Conservation (phyloP, 2,797 vertebrate species). For the Spinibarbus caldwelli region DNA sequence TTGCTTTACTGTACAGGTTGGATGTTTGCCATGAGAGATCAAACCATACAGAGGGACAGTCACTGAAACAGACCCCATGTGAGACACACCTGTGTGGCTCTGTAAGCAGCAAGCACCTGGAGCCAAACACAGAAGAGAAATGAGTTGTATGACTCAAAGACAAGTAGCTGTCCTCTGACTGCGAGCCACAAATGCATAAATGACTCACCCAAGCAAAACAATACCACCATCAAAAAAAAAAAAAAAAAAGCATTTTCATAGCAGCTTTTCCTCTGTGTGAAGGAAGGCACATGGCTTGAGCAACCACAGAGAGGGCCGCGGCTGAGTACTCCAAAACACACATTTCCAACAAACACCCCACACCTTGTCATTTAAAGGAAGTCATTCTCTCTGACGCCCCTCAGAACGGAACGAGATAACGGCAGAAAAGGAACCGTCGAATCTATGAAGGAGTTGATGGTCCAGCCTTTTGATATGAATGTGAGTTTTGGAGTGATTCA, state of each 20-base stretch:
- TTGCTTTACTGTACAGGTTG: constrained; percentile 12
- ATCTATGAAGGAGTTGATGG: background rate
- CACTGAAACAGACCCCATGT: background rate
- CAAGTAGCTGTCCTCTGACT: constrained; percentile 20
- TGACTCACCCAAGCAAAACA: constrained; percentile 35
- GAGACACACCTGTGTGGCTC: constrained; percentile 29
- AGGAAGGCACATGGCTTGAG: background rate
- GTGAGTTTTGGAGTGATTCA: constrained; percentile 39
- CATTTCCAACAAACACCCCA: constrained; percentile 13
- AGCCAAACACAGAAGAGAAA: constrained; percentile 11
- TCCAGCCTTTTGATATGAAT: constrained; percentile 28
- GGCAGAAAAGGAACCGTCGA: background rate
- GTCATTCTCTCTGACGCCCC: constrained; percentile 23
- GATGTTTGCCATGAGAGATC: constrained; percentile 3
- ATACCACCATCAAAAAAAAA: constrained; percentile 31
- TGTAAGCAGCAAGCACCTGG: constrained; percentile 26
- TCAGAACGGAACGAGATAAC: constrained; percentile 1
- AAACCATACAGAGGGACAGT: constrained; percentile 4
- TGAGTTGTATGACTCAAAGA: constrained; percentile 15
- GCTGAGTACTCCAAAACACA: background rate
- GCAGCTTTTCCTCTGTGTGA: constrained; percentile 5
- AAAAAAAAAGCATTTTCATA: constrained; percentile 7
- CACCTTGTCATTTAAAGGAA: constrained; percentile 13
- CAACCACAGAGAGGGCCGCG: constrained; percentile 3
- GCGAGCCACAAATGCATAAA: constrained; percentile 19